These are phyloP conservation scores for Clinocottus analis DNA, from an alignment of 2,113 vertebrate genomes.

Conservation along the genomic window DNA sequence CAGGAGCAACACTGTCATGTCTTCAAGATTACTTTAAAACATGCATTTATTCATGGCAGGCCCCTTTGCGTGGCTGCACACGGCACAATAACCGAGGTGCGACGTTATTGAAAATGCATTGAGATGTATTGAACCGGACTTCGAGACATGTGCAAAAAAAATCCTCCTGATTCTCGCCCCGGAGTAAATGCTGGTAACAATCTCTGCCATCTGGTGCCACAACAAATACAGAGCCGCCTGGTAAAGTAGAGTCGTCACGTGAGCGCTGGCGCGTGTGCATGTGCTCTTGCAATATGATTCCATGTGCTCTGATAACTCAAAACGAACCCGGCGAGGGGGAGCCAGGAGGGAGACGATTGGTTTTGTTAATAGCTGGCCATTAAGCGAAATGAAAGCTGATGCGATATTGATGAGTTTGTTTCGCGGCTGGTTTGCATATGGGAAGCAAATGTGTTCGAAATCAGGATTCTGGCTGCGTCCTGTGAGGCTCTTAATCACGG, in stretches of 20 bases:
- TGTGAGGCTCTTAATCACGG: slow-evolving; percentile 56
- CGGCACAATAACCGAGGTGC: slow-evolving; percentile 46
- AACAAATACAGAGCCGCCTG: slow-evolving; percentile 42
- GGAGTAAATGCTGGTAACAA: slow-evolving; percentile 44
- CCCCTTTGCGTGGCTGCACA: slow-evolving; percentile 61
- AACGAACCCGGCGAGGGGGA: slow-evolving; percentile 27
- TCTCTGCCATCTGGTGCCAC: slow-evolving; percentile 40
- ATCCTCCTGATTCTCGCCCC: slow-evolving; percentile 37
- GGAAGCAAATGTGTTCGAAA: slow-evolving; percentile 61
- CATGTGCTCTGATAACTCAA: slow-evolving; percentile 40
- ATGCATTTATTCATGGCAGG: slow-evolving; percentile 69
- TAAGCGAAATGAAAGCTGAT: slow-evolving; percentile 75
- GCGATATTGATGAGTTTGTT: slow-evolving; percentile 76
- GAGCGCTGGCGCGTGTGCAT: background rate
- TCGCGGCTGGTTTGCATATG: slow-evolving; percentile 67
- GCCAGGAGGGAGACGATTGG: slow-evolving; percentile 52
- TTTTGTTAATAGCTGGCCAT: slow-evolving; percentile 71
- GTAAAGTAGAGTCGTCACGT: slow-evolving; percentile 1
- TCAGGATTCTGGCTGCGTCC: slow-evolving; percentile 56
- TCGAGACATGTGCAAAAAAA: slow-evolving; percentile 54
- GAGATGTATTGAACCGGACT: slow-evolving; percentile 39
- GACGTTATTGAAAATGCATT: slow-evolving; percentile 64
- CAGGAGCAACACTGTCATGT: too few relatives aligned
- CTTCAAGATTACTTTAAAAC: slow-evolving; percentile 20
- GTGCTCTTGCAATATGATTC: slow-evolving; percentile 15